These are phyloP conservation scores for Keiferia lycopersicella DNA, from an alignment of 2,888 invertebrate species.

Conservation along the genomic window DNA sequence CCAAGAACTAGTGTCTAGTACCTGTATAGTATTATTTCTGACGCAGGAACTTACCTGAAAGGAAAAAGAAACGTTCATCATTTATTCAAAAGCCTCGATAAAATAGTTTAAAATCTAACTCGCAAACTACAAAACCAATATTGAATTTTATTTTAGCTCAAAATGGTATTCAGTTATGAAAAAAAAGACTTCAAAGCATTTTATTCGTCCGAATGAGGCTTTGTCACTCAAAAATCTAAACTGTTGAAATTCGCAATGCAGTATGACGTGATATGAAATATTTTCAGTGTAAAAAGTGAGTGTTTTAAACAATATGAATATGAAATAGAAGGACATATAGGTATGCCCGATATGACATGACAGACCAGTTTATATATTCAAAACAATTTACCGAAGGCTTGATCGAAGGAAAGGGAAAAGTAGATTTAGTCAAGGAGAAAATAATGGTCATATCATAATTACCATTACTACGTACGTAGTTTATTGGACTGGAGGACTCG, in stretches of 20 bases:
- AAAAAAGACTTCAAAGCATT: conserved; percentile 9
- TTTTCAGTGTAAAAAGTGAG: background rate
- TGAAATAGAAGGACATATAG: background rate
- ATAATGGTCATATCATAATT: too few species aligned
- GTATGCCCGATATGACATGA: background rate
- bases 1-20: too few species aligned
- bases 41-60: conserved; percentile 10
- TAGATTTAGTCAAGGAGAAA: too few species aligned
- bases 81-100: background rate
- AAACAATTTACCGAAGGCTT: too few species aligned
- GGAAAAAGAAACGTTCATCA: background rate
- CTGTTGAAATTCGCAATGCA: background rate
- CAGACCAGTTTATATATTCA: too few species aligned
- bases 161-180: conserved; percentile 13
- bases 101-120: background rate
- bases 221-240: conserved; percentile 12
- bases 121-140: conserved; percentile 14
- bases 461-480: too few species aligned
- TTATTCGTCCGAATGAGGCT: conserved; percentile 8
- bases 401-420: too few species aligned
- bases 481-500: too few species aligned
- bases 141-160: background rate
- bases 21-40: too few species aligned
- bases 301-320: background rate
- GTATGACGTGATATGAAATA: background rate